Evolutionary conservation across 2,113 vertebrate species (phyloP), one percentile per base, ranked within the genome.

Genomic region (Scortum barcoo): DNA sequence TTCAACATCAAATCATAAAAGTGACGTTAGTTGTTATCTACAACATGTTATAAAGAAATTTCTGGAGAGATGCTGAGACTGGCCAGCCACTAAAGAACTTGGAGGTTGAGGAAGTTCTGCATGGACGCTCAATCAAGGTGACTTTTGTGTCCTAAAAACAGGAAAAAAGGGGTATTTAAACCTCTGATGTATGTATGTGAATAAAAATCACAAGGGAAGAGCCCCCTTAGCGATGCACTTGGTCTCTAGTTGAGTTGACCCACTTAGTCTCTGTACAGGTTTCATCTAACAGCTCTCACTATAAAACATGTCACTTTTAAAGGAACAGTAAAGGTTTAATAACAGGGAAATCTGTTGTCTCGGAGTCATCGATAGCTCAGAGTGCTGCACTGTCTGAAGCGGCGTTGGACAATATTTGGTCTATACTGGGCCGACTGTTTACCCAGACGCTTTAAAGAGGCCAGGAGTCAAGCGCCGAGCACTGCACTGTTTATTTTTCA

Each of bases 401-500:
- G 0, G 26, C 28, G 56, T 51, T 24, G 26, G 33, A 53, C 46
- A 70, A 70, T 58, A 72, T 76, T 80, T 60, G 69, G 73, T 69
- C 54, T 44, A n/a, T 26, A 24, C 12, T 58, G 56, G 61, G 26
- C 61, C 20, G 0, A 44, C 5, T 61, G 72, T 86, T 87, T 84
- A 86, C 48, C 6, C 83, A 57, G 70, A 67, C 10, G 24, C 78
- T 76, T 56, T 22, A 5, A 83, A 60, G 58, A 76, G 72, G 58
- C 62, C 86, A 24, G 44, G 85, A 78, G 84, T 83, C 78, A 62
- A 89, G 80, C 28, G 1, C 20, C 22, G n/a, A 81, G 69, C 69
- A 68, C 62, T 13, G 60, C 12, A 2, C 62, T 85, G 76, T 88
- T 92, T 87, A 78, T 92, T 81, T 88, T 83, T 86, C 54, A 77